Base-by-base conservation (phyloP, 2,888 invertebrate genomes). In the Tortricodes alternella region DNA sequence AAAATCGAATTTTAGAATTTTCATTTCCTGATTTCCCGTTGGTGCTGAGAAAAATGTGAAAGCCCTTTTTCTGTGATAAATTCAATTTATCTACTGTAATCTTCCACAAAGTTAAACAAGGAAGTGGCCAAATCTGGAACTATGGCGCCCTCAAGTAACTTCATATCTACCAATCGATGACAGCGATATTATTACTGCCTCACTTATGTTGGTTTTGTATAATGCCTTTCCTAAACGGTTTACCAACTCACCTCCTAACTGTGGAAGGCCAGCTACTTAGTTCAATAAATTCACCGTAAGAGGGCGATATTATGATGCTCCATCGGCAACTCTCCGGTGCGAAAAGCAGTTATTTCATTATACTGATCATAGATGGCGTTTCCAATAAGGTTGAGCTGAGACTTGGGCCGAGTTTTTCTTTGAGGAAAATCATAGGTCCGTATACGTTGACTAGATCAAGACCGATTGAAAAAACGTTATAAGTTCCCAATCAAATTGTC, bases 1-100 rank as follows among this genome's bases (percentile, higher is more conserved):
- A 55, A 55, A 55, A 55, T 55, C 27, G 48, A 55, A 55, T 55
- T 43, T 49, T 41, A 37, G 24, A 18, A 29, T 55, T 55, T 49
- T 55, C 41, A 55, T 55, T 55, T 55, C 48, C 48, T 21, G 19
- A 48, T 41, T 27, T 43, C 48, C 48, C 43, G 39, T 19, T 48
- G 23, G 39, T 34, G 23, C 23, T 27, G 43, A 43, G 48, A 49
- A 49, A 55, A 49, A 49, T 49, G 49, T 43, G 16, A 41, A 41
- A 48, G 41, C 43, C 43, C 41, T 43, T 49, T 35, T 41, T 24
- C n/a, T 43, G 48, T 43, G 48, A 55, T 27, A 48, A 49, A 55
- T 55, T 55, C 21, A 55, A 55, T 55, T 49, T 55, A 21, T 55
- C 48, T 49, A 37, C 41, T 27, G 27, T 48, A 27, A 19, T 11